Base-by-base conservation (phyloP, 1,140 invertebrate genomes). In the Drosophila rhopaloa region DNA sequence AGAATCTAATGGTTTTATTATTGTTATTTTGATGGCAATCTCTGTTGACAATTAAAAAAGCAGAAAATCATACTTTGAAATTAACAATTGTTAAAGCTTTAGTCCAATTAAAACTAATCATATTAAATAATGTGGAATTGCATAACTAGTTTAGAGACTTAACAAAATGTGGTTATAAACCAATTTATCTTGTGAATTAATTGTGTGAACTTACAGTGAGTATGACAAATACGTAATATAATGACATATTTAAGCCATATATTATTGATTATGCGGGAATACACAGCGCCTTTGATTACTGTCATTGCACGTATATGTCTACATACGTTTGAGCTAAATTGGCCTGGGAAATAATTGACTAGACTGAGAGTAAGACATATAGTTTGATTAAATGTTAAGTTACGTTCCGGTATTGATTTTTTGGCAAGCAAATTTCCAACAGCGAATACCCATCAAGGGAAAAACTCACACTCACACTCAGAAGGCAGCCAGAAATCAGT, bases 401-500 rank as follows among this genome's bases (percentile, higher is more conserved):
- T 37, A 11, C 27, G 35, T 37, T 6, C 16, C 13, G 9, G 2
- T 29, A 53, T 65, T 41, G 27, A 61, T 35, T 63, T 53, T 54
- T 16, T 35, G 14, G 13, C 37, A 35, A 19, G 8, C 10, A 38
- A 35, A 58, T 58, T 44, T 37, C 29, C 46, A 61, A 60, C 65
- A 54, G 37, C 1, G 16, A 59, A 27, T 48, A 11, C 8, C 57
- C 61, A 57, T 56, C 63, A 44, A 16, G 38, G 10, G 24, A 29
- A 9, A n/a, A 27, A 11, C 27, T 11, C 60, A 24, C 46, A 24
- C 24, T 24, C 24, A 24, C 24, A 24, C 24, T 24, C 24, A 4
- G 19, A 19, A 1, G 19, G 19, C 24, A 24, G 24, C 10, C 35
- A 40, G 70, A 79, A 73, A 76, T 73, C 62, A 66, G 77, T 68